A percentile compares a stretch with the other conserved stretches of the same genome.
Evolutionary conservation across 2,113 vertebrate genomes (phyloP).

Genomic region (Butorides virescens): DNA sequence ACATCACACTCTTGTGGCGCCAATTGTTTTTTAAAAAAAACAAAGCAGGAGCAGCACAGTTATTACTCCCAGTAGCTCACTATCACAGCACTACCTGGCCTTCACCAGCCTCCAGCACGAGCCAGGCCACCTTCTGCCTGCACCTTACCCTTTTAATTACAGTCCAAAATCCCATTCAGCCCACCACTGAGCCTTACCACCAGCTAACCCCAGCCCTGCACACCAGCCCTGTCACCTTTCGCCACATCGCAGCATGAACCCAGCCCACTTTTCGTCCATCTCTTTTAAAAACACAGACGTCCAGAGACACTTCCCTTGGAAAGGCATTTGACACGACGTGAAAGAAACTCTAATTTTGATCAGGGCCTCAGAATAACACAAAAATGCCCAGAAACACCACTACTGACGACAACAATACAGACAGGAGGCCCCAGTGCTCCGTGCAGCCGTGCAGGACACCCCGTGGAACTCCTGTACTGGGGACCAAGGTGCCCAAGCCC

Average conservation of each 20-base stretch:
- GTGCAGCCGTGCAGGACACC: background rate
- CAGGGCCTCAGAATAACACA: background rate
- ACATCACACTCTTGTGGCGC: background rate
- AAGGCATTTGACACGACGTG: rapidly evolving
- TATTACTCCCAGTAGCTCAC: background rate
- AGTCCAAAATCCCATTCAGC: background rate
- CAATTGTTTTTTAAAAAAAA: background rate
- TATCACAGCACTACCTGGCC: background rate
- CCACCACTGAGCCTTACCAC: background rate
- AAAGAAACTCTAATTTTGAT: background rate
- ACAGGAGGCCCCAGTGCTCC: background rate
- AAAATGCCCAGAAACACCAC: background rate
- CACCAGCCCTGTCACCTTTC: too few species aligned
- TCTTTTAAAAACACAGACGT: background rate
- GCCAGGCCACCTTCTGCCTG: background rate
- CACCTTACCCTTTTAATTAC: background rate
- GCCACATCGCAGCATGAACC: background rate
- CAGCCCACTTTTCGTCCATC: background rate
- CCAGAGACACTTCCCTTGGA: rapidly evolving
- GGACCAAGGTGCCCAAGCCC: background rate
- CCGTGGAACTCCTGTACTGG: rapidly evolving
- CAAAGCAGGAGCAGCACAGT: rapidly evolving
- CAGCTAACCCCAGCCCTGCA: background rate
- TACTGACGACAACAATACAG: rapidly evolving
- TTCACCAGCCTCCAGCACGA: background rate